These are phyloP conservation scores for Drosophila mimetica DNA, from an alignment of 2,888 invertebrate species.

Conservation along the genomic window DNA sequence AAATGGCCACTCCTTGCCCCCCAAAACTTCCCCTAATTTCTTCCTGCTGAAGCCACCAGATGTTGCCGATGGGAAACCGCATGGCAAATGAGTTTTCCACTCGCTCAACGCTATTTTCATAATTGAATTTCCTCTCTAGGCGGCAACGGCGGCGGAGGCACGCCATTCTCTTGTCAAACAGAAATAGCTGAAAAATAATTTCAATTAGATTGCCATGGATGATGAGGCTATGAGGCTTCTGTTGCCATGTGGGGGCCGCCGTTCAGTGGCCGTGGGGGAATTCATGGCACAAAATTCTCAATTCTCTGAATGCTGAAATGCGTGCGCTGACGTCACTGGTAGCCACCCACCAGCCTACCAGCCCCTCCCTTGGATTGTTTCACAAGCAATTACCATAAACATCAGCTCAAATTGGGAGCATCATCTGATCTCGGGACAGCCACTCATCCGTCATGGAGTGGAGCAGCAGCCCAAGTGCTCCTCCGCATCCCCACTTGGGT, in stretches of 20 bases:
- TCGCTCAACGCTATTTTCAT: slow-evolving; percentile 55
- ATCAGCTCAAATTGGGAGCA: slow-evolving; percentile 73
- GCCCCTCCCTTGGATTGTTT: slow-evolving; percentile 58
- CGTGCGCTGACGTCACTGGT: slow-evolving; percentile 49
- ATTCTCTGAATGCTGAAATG: slow-evolving; percentile 16
- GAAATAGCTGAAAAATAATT: slow-evolving; percentile 55
- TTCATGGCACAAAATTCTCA: slow-evolving; percentile 30
- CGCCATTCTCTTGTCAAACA: slow-evolving; percentile 35
- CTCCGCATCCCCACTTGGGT: slow-evolving; percentile 9
- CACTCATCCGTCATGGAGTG: slow-evolving; percentile 48
- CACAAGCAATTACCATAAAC: slow-evolving; percentile 78
- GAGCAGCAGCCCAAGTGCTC: slow-evolving; percentile 24
- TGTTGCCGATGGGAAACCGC: slow-evolving; percentile 45
- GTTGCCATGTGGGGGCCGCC: slow-evolving; percentile 59
- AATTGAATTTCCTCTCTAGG: slow-evolving; percentile 65
- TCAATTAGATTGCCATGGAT: slow-evolving; percentile 46
- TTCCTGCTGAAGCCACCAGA: slow-evolving; percentile 15
- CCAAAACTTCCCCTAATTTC: background rate
- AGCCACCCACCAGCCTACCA: slow-evolving; percentile 15
- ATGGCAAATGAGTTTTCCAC: slow-evolving; percentile 49
- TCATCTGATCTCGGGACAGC: slow-evolving; percentile 45
- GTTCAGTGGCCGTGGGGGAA: slow-evolving; percentile 27
- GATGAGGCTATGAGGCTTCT: slow-evolving; percentile 20
- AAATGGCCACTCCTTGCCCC: slow-evolving; percentile 26
- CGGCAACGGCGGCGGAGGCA: slow-evolving; percentile 9